Base-by-base conservation (phyloP, 2,888 invertebrate genomes). In the Rotaria magnacalcarata region DNA sequence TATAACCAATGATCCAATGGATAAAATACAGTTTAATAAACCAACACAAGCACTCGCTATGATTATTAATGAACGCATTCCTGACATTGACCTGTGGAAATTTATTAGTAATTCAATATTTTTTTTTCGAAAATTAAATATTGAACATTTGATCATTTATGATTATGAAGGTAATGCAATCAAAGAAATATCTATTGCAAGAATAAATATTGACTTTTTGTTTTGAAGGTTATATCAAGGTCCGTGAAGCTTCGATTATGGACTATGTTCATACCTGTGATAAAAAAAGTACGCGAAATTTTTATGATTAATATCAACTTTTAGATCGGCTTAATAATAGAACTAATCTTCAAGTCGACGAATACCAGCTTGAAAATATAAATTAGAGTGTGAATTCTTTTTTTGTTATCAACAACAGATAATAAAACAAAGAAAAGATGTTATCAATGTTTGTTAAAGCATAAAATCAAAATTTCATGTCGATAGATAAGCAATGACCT, bases 81-180 rank as follows among this genome's bases (percentile, higher is more conserved):
- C 80, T 11, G 80, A 80, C n/a, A 21, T 10, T n/a, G 47, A 47
- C 11, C 16, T 80, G n/a, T 43, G 24, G 47, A 47, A 80, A 47
- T 47, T 47, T 47, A 47, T 80, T 80, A n/a, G n/a, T 10, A 80
- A 80, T 80, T 47, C 47, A 24, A 80, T 80, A 24, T 0, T 43
- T 3, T 80, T 80, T n/a, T 80, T 80, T 80, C 47, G 4, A 43
- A 43, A 47, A 11, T n/a, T 80, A 80, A 80, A 80, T 47, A 80
- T 80, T 47, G n/a, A n/a, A n/a, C 47, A 80, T 80, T 80, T 80
- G 47, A 80, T 80, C 47, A 80, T 80, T 14, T 80, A 80, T 80
- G 80, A 80, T 80, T 80, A 80, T 47, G 47, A 80, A 47, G 80
- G 80, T 80, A 80, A 34, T 34, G 2, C 34, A 34, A 34, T 34